Conservation (phyloP, 2,113 vertebrate genomes). For the Penelope pileata region DNA sequence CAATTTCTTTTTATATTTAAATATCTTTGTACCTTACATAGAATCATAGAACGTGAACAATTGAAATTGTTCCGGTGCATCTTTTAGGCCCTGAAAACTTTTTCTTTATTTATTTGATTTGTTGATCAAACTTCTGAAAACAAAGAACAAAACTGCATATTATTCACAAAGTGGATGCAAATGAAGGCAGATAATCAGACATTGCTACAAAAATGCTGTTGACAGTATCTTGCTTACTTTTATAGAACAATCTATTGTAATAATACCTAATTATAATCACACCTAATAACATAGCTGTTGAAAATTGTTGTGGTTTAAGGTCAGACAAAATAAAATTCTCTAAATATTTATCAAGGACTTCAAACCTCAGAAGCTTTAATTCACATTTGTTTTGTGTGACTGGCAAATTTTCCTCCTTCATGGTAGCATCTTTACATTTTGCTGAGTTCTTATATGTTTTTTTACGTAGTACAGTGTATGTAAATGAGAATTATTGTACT, state of each 20-base stretch:
- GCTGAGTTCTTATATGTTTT: background rate
- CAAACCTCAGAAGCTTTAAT: background rate
- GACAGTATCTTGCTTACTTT: background rate
- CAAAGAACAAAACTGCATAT: background rate
- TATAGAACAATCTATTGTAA: background rate
- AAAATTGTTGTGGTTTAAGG: background rate
- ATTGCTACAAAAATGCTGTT: background rate
- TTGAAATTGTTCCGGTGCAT: background rate
- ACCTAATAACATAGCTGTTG: background rate
- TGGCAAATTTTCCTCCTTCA: background rate
- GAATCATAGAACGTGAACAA: too few relatives aligned
- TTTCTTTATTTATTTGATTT: rapidly evolving
- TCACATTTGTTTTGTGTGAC: background rate
- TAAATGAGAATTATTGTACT: background rate
- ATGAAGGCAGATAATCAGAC: background rate
- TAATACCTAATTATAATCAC: background rate
- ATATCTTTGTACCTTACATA: background rate
- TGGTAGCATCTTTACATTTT: background rate
- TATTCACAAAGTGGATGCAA: background rate
- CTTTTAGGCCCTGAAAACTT: background rate
- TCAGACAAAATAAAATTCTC: background rate
- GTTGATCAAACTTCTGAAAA: background rate
- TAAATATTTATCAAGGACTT: background rate
- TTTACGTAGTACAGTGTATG: background rate
- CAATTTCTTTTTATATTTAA: background rate